phyloP scores from a whole-genome alignment of 2,888 invertebrate genomes.

The Lumbricus terrestris region DNA sequence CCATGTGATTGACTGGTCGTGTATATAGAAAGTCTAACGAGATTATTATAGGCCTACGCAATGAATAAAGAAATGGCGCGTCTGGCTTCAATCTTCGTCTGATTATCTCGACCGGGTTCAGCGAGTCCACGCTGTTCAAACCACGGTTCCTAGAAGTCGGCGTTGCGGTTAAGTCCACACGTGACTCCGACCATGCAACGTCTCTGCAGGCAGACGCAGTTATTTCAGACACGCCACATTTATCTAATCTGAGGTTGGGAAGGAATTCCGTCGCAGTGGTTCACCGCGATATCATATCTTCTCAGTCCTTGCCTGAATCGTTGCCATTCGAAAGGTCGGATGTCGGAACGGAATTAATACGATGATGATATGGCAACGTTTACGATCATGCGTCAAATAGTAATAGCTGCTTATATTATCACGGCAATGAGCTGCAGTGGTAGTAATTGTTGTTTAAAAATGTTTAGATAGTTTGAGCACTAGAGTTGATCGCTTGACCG shows the following conservation, averaged over 20 bases:
- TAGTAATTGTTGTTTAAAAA: neutral
- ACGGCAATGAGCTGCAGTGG: neutral
- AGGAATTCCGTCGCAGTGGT: neutral
- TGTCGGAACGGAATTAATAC: neutral
- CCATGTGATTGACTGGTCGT: neutral
- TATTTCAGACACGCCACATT: neutral
- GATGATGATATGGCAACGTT: neutral
- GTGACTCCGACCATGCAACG: neutral
- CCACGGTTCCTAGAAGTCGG: neutral
- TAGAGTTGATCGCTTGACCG: neutral
- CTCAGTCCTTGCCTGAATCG: neutral
- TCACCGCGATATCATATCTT: neutral
- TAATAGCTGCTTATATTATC: neutral
- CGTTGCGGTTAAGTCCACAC: neutral
- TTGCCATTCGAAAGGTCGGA: neutral
- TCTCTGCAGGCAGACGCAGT: neutral
- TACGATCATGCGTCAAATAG: neutral
- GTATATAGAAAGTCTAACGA: neutral
- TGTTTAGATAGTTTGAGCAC: neutral
- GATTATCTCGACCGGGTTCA: neutral
- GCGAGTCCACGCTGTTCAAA: neutral
- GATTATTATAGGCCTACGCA: constrained; percentile 3
- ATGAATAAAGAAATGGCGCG: neutral
- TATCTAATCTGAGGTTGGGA: neutral
- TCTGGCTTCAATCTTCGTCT: neutral